Conservation (phyloP, 2,797 vertebrate genomes). For the Setipinna tenuifilis region DNA sequence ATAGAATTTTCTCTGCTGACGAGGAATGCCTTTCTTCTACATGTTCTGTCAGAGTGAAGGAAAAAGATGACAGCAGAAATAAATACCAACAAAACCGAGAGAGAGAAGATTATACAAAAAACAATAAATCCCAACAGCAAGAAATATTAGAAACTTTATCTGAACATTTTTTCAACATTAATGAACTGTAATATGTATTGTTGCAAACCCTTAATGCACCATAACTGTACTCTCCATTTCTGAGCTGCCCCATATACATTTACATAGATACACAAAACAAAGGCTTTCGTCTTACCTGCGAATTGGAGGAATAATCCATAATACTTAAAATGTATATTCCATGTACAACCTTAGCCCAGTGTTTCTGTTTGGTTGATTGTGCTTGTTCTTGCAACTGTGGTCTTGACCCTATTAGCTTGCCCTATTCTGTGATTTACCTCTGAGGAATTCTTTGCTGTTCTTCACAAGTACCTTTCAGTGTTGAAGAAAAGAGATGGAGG, state of each 20-base stretch:
- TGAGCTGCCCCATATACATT: neutral
- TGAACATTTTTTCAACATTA: neutral
- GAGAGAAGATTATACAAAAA: neutral
- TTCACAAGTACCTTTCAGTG: neutral
- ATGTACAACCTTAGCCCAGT: neutral
- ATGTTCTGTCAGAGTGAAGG: neutral
- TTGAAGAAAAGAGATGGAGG: neutral
- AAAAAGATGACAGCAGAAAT: neutral
- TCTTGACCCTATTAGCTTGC: neutral
- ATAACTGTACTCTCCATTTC: neutral
- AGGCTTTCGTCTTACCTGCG: neutral
- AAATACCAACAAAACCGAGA: neutral
- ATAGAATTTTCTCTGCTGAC: neutral
- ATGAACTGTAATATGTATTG: neutral
- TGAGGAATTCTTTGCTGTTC: neutral
- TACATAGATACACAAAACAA: neutral
- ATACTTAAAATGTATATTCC: neutral
- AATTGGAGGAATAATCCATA: neutral
- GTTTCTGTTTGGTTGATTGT: neutral
- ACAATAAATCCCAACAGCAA: no score
- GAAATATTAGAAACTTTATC: neutral
- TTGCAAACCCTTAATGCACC: neutral
- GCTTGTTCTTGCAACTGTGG: neutral
- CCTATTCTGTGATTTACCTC: neutral
- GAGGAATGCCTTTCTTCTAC: neutral